A percentile compares a stretch with the other conserved stretches of the same genome.
Conservation (phyloP, 2,888 invertebrate genomes). For the Sphinx pinastri region DNA sequence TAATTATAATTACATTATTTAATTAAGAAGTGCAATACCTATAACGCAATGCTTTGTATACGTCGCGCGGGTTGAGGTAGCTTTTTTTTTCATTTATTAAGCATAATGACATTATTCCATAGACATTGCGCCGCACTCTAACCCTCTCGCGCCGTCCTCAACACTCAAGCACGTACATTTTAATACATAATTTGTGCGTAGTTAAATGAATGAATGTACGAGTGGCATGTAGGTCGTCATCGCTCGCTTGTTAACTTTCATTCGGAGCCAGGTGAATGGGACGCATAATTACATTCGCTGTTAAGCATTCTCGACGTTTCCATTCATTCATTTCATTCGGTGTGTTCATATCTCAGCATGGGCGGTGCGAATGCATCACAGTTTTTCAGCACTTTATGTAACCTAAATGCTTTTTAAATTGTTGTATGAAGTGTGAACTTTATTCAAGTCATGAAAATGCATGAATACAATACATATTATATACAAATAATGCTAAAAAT, state of each 20-base stretch:
- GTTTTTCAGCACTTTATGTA: conserved; percentile 19
- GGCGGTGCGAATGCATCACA: conserved; percentile 35
- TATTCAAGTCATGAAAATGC: too few species aligned
- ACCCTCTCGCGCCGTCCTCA: background rate
- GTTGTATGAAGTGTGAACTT: conserved; percentile 20
- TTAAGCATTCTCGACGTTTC: conserved; percentile 48
- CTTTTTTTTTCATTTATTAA: too few species aligned
- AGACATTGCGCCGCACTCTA: too few species aligned
- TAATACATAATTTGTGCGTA: conserved; percentile 37
- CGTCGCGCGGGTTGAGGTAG: too few species aligned
- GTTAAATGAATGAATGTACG: conserved; percentile 44
- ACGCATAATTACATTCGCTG: conserved; percentile 64
- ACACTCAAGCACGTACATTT: conserved; percentile 35
- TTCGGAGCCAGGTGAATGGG: conserved; percentile 54
- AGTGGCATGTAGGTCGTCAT: conserved; percentile 41
- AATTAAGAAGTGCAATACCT: too few species aligned
- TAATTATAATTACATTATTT: too few species aligned
- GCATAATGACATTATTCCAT: background rate
- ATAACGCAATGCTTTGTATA: too few species aligned
- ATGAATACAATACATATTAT: background rate
- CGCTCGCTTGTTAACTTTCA: conserved; percentile 41
- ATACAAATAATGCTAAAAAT: too few species aligned
- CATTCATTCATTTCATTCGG: conserved; percentile 49
- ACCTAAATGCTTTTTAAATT: conserved; percentile 30
- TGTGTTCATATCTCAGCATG: conserved; percentile 37